Evolutionary conservation across 2,113 vertebrate species (phyloP), one percentile per base, ranked within the genome.

Genomic region (Helogale parvula): DNA sequence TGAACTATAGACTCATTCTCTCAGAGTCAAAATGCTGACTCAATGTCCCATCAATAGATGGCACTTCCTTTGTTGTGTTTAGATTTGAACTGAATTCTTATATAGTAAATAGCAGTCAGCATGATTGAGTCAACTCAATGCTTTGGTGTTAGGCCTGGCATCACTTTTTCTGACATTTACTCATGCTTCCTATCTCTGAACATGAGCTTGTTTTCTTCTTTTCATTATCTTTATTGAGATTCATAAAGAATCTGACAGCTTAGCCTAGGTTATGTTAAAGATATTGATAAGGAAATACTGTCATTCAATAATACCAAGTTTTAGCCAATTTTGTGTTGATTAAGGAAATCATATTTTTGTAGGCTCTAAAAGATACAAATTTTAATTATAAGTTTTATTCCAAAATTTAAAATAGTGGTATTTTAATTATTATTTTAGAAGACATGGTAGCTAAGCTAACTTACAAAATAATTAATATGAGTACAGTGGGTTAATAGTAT

Each of bases 11-110:
- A 93, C 21, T 94, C 86, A 79, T 8, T 89, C 15, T 88, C 41
- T 87, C 63, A 35, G 63, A 97, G 94, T 87, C 33, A 88, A 52
- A 97, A 96, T 25, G 54, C 77, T 92, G 81, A 95, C 83, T 90
- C 76, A 13, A 12, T 65, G 35, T 84, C 66, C 31, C 47, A 88
- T 90, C 74, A 50, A 29, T 57, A 88, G 80, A 95, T 45, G 54
- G 52, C 17, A n/a, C 31, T 94, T 92, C n/a, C 47, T 65, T 33
- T 88, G 12, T 50, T 38, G 57, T 65, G 35, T 74, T 69, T 38
- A 21, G n/a, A 60, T 29, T 79, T 52, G 72, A 82, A 79, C 3
- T 57, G 52, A 69, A 35, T 23, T 29, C 52, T 47, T 47, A 6
- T 2, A 16, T 72, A 69, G 27, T 74, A 38, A 85, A 65, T 15